A percentile compares a stretch with the other conserved stretches of the same genome.
Conservation (phyloP, 2,888 invertebrate genomes). For the Schizaphis graminum region DNA sequence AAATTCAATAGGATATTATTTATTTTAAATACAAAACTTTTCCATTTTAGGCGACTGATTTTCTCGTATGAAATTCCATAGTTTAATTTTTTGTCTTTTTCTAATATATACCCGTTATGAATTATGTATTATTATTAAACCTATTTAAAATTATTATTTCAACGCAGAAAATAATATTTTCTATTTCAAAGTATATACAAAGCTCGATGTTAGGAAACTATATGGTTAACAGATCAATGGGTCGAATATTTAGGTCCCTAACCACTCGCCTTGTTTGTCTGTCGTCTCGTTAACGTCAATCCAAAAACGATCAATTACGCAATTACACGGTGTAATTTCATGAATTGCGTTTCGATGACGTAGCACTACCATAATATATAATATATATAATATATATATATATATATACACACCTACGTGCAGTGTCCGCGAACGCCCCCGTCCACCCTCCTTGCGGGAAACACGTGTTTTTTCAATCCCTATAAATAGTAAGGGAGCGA, state of each 20-base stretch:
- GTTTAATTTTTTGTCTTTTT: neutral
- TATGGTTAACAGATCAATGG: neutral
- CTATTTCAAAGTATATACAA: neutral
- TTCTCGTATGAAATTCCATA: neutral
- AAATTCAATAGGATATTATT: neutral
- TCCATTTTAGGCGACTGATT: neutral
- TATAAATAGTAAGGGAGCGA: conserved; percentile 38
- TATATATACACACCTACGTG: neutral
- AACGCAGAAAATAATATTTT: neutral
- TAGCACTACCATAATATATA: conserved; percentile 36
- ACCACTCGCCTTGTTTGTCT: neutral
- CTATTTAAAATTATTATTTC: neutral
- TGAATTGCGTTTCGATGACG: conserved; percentile 62
- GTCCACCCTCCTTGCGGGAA: conserved; percentile 26
- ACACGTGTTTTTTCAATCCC: conserved; percentile 62
- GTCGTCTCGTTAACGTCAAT: conserved; percentile 63
- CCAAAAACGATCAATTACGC: conserved; percentile 65
- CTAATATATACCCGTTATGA: neutral
- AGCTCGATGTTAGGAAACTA: neutral
- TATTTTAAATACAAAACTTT: neutral
- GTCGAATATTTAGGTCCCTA: conserved; percentile 16
- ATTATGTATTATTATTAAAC: neutral
- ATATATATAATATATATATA: conserved; percentile 25
- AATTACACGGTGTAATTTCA: conserved; percentile 55
- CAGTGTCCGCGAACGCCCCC: conserved; percentile 21